Percentiles rank a stretch among this genome's conserved stretches.
Evolutionary conservation across 2,888 invertebrate genomes (phyloP).

Genomic region (Epinotia ramella): DNA sequence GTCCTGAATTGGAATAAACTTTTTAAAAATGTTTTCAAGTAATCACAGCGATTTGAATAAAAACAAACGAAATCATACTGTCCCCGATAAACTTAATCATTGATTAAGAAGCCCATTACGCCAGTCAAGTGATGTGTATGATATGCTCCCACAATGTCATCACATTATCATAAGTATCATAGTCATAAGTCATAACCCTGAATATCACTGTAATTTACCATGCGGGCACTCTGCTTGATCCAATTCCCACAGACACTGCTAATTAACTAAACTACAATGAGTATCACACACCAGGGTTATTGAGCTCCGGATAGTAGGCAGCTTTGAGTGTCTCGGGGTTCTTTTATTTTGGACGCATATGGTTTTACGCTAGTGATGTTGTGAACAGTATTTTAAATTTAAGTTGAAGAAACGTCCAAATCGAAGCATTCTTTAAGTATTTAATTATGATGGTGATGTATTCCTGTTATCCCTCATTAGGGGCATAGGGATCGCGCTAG

Average conservation of each 20-base stretch:
- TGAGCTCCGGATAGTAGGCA: neutral
- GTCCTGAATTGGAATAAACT: too few species aligned
- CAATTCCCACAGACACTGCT: constrained; percentile 30
- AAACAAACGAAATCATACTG: too few species aligned
- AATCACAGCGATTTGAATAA: too few species aligned
- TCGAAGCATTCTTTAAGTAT: too few species aligned
- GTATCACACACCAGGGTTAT: neutral
- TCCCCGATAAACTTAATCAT: too few species aligned
- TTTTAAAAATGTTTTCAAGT: too few species aligned
- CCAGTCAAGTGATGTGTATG: neutral
- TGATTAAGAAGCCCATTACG: too few species aligned
- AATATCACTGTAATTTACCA: constrained; percentile 11
- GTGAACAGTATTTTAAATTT: neutral
- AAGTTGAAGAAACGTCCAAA: neutral
- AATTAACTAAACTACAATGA: constrained; percentile 28
- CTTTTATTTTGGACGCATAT: neutral
- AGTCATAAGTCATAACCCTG: constrained; percentile 6
- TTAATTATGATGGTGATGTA: too few species aligned
- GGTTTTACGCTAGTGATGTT: neutral
- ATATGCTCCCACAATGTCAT: neutral
- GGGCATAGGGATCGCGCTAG: too few species aligned
- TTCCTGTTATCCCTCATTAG: too few species aligned
- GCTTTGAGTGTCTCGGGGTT: neutral
- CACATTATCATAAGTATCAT: constrained; percentile 1
- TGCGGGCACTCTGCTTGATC: constrained; percentile 25